phyloP scores from a whole-genome alignment of 2,113 vertebrate species.

The Poeciliopsis turrubarensis region DNA sequence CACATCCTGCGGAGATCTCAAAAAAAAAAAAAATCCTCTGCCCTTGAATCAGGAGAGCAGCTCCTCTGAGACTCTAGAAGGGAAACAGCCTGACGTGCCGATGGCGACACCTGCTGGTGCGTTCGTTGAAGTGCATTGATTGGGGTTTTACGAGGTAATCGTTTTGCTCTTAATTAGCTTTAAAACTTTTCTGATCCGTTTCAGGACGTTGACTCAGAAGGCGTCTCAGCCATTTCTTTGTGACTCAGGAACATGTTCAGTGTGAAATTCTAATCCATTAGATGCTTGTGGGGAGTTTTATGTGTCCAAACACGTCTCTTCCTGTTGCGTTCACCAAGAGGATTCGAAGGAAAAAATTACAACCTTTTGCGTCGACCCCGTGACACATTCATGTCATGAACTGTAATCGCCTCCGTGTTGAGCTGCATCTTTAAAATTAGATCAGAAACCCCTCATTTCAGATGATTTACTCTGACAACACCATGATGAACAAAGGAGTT shows the following conservation, averaged over 20 bases:
- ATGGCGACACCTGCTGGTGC: constrained; percentile 32
- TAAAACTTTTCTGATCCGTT: background rate
- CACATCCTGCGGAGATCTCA: constrained; percentile 52
- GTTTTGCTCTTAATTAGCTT: constrained; percentile 18
- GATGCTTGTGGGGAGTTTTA: constrained; percentile 1
- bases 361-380: background rate
- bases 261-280: constrained; percentile 10
- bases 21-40: constrained; percentile 16
- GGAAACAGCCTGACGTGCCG: background rate
- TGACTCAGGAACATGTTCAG: constrained; percentile 33
- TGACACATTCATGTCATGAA: background rate
- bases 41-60: constrained; percentile 9
- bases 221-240: constrained; percentile 17
- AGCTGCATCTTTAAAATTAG: background rate
- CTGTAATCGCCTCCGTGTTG: background rate
- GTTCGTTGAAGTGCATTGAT: background rate
- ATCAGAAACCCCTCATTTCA: background rate
- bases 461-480: background rate
- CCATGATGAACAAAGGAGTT: constrained; percentile 2
- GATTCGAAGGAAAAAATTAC: background rate
- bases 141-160: background rate
- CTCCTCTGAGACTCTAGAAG: constrained; percentile 2
- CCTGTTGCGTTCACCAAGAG: constrained; percentile 15
- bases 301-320: background rate
- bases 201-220: constrained; percentile 29